Evolutionary conservation across 1,140 invertebrate species (phyloP).

Genomic region (Leptinotarsa undecemlineata): DNA sequence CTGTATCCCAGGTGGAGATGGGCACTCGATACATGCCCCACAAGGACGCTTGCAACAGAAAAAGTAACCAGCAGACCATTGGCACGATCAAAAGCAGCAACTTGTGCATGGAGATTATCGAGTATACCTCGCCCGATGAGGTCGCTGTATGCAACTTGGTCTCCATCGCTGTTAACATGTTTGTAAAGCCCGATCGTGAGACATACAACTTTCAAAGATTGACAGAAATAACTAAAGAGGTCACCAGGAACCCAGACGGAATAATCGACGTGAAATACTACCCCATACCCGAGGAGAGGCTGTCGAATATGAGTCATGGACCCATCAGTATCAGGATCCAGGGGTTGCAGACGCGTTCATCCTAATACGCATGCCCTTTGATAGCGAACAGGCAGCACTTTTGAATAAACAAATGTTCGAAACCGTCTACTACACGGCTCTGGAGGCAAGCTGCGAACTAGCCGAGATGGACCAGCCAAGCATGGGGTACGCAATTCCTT

Average conservation of each 20-base stretch:
- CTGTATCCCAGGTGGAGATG: conserved; percentile 97
- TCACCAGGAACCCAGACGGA: conserved; percentile 93
- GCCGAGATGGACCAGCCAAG: conserved; percentile 80
- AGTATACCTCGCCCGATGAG: conserved; percentile 91
- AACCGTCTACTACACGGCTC: conserved; percentile 93
- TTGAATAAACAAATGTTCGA: conserved; percentile 98
- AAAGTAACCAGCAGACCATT: conserved; percentile 98
- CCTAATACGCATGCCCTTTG: conserved; percentile 92
- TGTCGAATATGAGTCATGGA: conserved; percentile 89
- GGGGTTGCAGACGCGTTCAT: conserved; percentile 94
- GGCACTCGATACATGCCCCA: conserved; percentile 98
- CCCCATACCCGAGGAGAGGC: conserved; percentile 85
- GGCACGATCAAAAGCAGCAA: conserved; percentile 99
- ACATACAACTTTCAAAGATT: conserved; percentile 91
- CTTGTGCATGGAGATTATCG: conserved; percentile 96
- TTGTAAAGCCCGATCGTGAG: conserved; percentile 75
- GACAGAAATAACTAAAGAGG: conserved; percentile 77
- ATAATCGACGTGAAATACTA: conserved; percentile 98
- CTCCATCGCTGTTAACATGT: conserved; percentile 97
- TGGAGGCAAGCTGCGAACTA: conserved; percentile 95
- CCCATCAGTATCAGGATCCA: conserved; percentile 94
- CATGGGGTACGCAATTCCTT: conserved; percentile 94
- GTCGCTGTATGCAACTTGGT: conserved; percentile 98
- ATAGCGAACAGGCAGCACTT: conserved; percentile 80
- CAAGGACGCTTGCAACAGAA: conserved; percentile 96